A percentile compares a stretch with the other conserved stretches of the same genome.
phyloP scores from a whole-genome alignment of 1,140 invertebrate species.

The Ruditapes philippinarum region DNA sequence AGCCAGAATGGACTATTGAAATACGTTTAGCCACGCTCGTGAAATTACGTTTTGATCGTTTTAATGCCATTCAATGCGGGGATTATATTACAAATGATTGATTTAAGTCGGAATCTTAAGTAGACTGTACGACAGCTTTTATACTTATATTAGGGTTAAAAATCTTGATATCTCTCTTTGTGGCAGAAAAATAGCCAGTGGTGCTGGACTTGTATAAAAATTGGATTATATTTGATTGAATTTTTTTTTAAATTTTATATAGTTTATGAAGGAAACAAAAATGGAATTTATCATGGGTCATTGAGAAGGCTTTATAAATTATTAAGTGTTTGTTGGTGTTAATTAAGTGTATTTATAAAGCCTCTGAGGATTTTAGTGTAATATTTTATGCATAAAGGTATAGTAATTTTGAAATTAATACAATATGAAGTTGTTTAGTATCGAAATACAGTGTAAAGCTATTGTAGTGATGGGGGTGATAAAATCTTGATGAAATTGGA shows the following conservation, averaged over 20 bases:
- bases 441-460: no score
- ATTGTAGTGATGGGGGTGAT: no score
- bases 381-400: constrained; percentile 14
- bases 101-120: constrained; percentile 32
- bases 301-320: neutral
- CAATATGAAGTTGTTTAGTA: no score
- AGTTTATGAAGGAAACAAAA: neutral
- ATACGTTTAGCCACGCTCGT: neutral
- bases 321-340: neutral
- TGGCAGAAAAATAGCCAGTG: neutral
- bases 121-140: neutral
- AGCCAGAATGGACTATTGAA: neutral
- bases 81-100: constrained; percentile 60
- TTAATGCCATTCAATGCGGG: constrained; percentile 45
- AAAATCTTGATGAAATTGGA: no score
- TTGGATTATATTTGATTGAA: no score
- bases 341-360: neutral
- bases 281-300: neutral
- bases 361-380: neutral
- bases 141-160: neutral
- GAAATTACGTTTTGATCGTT: constrained; percentile 46
- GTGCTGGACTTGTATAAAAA: no score
- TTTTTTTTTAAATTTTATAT: no score
- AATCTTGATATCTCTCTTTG: neutral
- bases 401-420: no score